Evolutionary conservation across 1,140 invertebrate genomes (phyloP).

Genomic region (Pseudomyrmex pallidus): DNA sequence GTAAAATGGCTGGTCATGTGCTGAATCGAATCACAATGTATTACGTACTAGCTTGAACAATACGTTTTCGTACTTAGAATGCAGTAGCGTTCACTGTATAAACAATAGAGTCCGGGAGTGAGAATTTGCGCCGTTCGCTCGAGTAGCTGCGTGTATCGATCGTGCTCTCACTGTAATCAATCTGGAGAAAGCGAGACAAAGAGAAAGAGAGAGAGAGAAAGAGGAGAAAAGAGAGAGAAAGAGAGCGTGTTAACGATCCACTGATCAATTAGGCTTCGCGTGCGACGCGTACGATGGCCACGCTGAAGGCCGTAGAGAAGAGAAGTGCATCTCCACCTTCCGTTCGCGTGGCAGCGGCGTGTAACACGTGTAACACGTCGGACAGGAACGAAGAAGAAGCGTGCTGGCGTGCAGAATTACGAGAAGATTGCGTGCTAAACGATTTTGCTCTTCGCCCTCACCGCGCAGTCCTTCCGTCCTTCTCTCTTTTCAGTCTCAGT

Average conservation of each 20-base stretch:
- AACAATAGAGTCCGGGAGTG: neutral
- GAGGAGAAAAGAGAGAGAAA: slow-evolving; percentile 12
- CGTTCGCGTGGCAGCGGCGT: slow-evolving; percentile 61
- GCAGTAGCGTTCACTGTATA: neutral
- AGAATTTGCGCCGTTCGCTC: slow-evolving; percentile 26
- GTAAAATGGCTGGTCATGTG: no score
- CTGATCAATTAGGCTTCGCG: slow-evolving; percentile 76
- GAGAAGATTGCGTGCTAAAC: slow-evolving; percentile 83
- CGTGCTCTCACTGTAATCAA: slow-evolving; percentile 66
- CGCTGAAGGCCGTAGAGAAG: slow-evolving; percentile 35
- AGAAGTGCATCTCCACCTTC: slow-evolving; percentile 52
- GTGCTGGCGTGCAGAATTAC: slow-evolving; percentile 80
- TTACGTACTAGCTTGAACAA: no score
- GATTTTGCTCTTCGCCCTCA: slow-evolving; percentile 71
- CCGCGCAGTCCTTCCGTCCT: slow-evolving; percentile 22
- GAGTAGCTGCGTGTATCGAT: slow-evolving; percentile 37
- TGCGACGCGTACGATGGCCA: slow-evolving; percentile 64
- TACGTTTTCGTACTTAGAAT: neutral
- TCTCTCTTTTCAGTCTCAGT: no score
- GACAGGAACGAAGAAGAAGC: slow-evolving; percentile 72
- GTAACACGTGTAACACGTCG: slow-evolving; percentile 72
- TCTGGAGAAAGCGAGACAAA: slow-evolving; percentile 46
- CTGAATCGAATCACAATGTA: no score
- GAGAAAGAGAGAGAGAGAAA: slow-evolving; percentile 6
- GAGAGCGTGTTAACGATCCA: slow-evolving; percentile 74